Percentiles rank a stretch among this genome's conserved stretches.
phyloP scores from a whole-genome alignment of 2,797 vertebrate species.

The Macropodus opercularis region DNA sequence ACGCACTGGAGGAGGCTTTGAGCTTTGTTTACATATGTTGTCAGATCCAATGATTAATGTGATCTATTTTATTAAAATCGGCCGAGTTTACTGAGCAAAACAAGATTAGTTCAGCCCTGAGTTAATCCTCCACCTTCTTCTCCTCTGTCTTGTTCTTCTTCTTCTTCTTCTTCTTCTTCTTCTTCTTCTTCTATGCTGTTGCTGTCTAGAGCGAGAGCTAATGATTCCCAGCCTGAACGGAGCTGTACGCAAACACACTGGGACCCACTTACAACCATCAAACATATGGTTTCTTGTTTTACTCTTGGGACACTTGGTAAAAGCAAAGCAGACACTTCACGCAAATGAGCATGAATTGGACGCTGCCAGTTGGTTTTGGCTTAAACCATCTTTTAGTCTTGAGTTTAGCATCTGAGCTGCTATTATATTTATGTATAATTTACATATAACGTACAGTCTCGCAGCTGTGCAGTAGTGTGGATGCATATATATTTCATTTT shows the following conservation, averaged over 20 bases:
- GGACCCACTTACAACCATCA: conserved; percentile 60
- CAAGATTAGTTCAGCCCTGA: background rate
- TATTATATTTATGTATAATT: conserved; percentile 16
- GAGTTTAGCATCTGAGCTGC: background rate
- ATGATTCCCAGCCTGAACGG: conserved; percentile 59
- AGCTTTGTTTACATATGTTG: conserved; percentile 26
- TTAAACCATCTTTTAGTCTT: conserved; percentile 13
- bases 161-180: conserved; percentile 2
- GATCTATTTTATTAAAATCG: conserved; percentile 10
- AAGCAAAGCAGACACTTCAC: conserved; percentile 27
- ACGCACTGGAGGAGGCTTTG: background rate
- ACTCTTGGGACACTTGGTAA: conserved; percentile 25
- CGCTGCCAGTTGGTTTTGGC: conserved; percentile 36
- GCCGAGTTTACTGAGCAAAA: background rate
- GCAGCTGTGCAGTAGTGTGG: conserved; percentile 25
- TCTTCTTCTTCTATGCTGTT: conserved; percentile 16
- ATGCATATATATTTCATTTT: conserved; percentile 3
- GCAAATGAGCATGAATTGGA: conserved; percentile 47
- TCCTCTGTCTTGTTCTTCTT: too few relatives aligned
- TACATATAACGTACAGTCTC: conserved; percentile 3
- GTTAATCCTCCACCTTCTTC: too few relatives aligned
- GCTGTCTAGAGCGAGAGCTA: conserved; percentile 29
- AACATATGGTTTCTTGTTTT: conserved; percentile 44
- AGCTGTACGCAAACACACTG: conserved; percentile 59
- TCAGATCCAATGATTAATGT: conserved; percentile 17